Evolutionary conservation across 1,140 invertebrate species (phyloP), one percentile per base, ranked within the genome.

Genomic region (Subanguina moxae): DNA sequence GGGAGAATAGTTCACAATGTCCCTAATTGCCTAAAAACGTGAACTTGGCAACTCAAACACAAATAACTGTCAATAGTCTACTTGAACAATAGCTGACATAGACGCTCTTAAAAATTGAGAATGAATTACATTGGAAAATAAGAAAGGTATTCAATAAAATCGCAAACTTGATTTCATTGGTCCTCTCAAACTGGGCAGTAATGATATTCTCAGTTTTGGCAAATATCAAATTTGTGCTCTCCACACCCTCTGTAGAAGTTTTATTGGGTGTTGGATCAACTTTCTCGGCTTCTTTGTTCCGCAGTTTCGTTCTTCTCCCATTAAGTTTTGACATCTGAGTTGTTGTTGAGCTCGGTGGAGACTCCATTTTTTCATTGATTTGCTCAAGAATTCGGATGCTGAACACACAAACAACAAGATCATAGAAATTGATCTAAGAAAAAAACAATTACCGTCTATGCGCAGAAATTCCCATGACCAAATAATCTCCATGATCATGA

Each of bases 141-240:
- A 27, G 68, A 45, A 42, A 62, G 46, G 17, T 30, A 61, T 65
- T 52, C n/a, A n/a, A n/a, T n/a, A n/a, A n/a, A n/a, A n/a, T n/a
- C 57, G 52, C 70, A 78, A 90, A 89, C 85, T 97, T 97, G 23
- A 98, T 89, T 87, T 97, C 93, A 83, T 94, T 91, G 17, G 90
- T 94, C 83, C 90, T 90, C 72, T 89, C 87, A 83, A 93, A 97
- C 73, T 90, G 89, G 67, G 94, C 89, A 82, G 94, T 90, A 38
- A 88, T 87, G 52, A 97, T 83, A 86, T 98, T 99, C 84, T 95
- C 92, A 32, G 94, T 91, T 84, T 94, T 91, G 0, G 90, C 93
- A 90, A 97, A 93, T 32, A 97, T 84, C 11, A 97, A 86, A 27
- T 48, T 25, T 46, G 68, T 27, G 17, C 17, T 30, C 19, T 64